A percentile compares a stretch with the other conserved stretches of the same genome.
Evolutionary conservation across 2,888 invertebrate species (phyloP).

Genomic region (Danaus chrysippus): DNA sequence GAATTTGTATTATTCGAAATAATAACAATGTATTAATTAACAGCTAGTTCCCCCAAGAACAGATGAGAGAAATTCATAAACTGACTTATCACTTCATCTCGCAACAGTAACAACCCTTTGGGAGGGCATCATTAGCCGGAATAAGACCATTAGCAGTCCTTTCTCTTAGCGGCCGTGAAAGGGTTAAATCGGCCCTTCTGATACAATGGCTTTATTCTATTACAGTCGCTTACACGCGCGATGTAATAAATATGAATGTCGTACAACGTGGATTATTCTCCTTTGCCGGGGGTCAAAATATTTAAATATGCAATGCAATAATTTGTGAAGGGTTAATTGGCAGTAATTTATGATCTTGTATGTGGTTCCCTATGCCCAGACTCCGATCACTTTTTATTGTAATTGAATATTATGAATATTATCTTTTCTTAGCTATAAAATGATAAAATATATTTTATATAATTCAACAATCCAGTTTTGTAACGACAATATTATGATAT

Average conservation of each 20-base stretch:
- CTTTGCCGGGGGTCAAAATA: conserved; percentile 76
- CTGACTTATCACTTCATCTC: conserved; percentile 74
- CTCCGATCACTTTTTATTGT: no score
- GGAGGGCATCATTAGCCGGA: conserved; percentile 73
- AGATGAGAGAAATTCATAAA: conserved; percentile 61
- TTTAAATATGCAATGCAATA: conserved; percentile 72
- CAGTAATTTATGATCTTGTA: conserved; percentile 35
- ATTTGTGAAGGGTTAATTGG: conserved; percentile 75
- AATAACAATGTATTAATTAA: conserved; percentile 21
- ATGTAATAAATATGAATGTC: conserved; percentile 79
- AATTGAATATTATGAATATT: background rate
- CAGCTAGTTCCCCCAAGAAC: conserved; percentile 42
- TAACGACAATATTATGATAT: background rate
- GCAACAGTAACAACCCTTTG: conserved; percentile 64
- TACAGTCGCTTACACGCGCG: conserved; percentile 74
- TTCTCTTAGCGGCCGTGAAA: conserved; percentile 73
- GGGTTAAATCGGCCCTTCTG: conserved; percentile 74
- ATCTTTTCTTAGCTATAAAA: background rate
- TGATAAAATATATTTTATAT: background rate
- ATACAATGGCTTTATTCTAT: conserved; percentile 75
- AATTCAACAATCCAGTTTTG: background rate
- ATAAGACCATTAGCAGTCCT: conserved; percentile 78
- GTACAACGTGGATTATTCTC: conserved; percentile 72
- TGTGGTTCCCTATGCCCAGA: conserved; percentile 31
- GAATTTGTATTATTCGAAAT: conserved; percentile 21